Base-by-base conservation (phyloP, 1,140 invertebrate species). In the Aphidius ervi region DNA sequence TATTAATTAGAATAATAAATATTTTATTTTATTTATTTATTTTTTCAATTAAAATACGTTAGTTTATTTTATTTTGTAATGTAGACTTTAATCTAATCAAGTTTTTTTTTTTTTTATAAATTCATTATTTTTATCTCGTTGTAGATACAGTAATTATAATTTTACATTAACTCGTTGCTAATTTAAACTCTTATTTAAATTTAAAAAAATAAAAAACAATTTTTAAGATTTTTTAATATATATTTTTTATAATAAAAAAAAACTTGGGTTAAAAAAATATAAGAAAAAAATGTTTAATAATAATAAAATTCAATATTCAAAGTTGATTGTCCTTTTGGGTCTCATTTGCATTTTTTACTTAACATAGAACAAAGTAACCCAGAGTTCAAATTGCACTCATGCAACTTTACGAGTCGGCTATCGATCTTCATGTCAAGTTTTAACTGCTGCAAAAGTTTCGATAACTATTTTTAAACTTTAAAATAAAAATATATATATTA, bases 381-480 rank as follows among this genome's bases (percentile, higher is more conserved):
- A 31, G 55, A 53, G 37, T 62, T 62, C 9, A 62, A 57, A 62
- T 62, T 47, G 43, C 49, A 52, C 58, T 58, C 41, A 39, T 31
- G 56, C 46, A 47, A 58, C n/a, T 58, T 62, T 41, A 40, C 55
- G 57, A 62, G 60, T 62, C 57, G 60, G 57, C 55, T 62, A 62
- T 62, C 60, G 60, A 62, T 62, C 60, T 57, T 56, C 43, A 62
- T 42, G 42, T 39, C 41, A 4, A 31, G 39, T 42, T 41, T 9
- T 37, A 41, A 43, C 31, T 57, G 57, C 54, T 57, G 48, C 47
- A 62, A 48, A 54, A 54, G 2, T 31, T 31, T 54, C 16, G 43
- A 39, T 9, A 56, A 62, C 60, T 62, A 62, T 62, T 57, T 62
- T 62, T 62, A 62, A 55, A 57, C 4, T 37, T 41, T 16, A 4